These are phyloP conservation scores for Colletes gigas DNA, from an alignment of 1,140 invertebrate genomes.

Conservation along the genomic window DNA sequence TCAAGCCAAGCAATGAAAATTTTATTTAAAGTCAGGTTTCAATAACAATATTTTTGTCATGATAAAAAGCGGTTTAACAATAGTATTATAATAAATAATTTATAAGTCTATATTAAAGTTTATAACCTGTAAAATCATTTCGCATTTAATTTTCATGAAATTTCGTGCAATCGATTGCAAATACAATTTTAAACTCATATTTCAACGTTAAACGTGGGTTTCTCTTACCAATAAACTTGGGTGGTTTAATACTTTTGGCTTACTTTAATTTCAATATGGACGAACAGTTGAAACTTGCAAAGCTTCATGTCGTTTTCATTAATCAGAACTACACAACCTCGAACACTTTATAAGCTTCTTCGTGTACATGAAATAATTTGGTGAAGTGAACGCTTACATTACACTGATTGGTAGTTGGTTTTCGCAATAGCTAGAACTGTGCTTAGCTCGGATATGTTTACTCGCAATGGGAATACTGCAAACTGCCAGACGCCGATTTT, in stretches of 20 bases:
- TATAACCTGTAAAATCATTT: neutral
- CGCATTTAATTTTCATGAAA: neutral
- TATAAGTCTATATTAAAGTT: too few relatives aligned
- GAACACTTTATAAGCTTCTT: constrained; percentile 16
- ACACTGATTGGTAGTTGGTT: neutral
- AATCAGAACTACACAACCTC: constrained; percentile 1
- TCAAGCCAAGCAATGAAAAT: too few relatives aligned
- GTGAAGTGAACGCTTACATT: neutral
- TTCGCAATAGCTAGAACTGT: neutral
- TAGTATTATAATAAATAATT: too few relatives aligned
- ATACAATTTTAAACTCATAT: neutral
- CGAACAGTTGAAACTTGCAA: neutral
- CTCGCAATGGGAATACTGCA: neutral
- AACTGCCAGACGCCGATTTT: too few relatives aligned
- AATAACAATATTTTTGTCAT: too few relatives aligned
- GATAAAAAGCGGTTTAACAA: too few relatives aligned
- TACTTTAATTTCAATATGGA: neutral
- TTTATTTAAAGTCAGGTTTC: too few relatives aligned
- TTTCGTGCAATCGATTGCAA: neutral
- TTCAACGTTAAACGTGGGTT: neutral
- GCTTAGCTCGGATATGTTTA: neutral
- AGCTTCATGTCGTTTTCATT: constrained; percentile 1
- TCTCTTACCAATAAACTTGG: neutral
- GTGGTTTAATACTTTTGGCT: neutral
- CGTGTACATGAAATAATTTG: neutral